Percentiles rank a stretch among this genome's conserved stretches.
Conservation (phyloP, 2,797 vertebrate genomes). For the Coilia nasus region DNA sequence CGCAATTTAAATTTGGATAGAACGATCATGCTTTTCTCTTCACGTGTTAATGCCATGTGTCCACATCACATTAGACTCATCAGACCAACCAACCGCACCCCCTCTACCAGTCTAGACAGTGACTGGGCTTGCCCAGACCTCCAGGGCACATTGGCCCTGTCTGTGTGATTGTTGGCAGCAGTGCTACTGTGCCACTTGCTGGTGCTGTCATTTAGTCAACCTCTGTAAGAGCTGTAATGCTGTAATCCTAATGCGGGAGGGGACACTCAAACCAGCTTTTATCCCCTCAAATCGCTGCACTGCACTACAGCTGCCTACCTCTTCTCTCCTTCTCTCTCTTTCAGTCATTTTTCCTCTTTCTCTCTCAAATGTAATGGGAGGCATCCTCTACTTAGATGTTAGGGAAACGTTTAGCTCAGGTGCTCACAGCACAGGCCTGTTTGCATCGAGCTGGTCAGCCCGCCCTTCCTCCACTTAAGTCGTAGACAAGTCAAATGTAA, state of each 20-base stretch:
- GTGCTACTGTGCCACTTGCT: background rate
- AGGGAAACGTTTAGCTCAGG: too few species aligned
- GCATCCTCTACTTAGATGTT: too few species aligned
- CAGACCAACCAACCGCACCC: background rate
- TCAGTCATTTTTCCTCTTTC: too few species aligned
- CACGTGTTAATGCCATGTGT: background rate
- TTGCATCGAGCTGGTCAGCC: too few species aligned
- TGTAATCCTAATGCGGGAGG: slow-evolving; percentile 16
- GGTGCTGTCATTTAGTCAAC: slow-evolving; percentile 31
- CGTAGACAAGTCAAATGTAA: too few species aligned
- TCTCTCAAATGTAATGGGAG: too few species aligned
- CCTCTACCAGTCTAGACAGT: background rate
- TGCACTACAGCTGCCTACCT: background rate
- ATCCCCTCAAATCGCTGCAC: slow-evolving; percentile 33
- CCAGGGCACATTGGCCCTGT: background rate
- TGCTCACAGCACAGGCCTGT: too few species aligned
- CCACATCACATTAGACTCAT: background rate
- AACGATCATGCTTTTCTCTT: background rate
- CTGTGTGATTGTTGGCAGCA: background rate
- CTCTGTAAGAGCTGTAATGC: background rate
- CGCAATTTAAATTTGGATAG: background rate
- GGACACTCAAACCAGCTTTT: slow-evolving; percentile 31
- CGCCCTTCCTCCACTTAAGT: too few species aligned
- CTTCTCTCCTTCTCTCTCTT: background rate
- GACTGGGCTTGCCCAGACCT: background rate